phyloP scores from a whole-genome alignment of 2,888 invertebrate genomes.

The Portevinia maculata region DNA sequence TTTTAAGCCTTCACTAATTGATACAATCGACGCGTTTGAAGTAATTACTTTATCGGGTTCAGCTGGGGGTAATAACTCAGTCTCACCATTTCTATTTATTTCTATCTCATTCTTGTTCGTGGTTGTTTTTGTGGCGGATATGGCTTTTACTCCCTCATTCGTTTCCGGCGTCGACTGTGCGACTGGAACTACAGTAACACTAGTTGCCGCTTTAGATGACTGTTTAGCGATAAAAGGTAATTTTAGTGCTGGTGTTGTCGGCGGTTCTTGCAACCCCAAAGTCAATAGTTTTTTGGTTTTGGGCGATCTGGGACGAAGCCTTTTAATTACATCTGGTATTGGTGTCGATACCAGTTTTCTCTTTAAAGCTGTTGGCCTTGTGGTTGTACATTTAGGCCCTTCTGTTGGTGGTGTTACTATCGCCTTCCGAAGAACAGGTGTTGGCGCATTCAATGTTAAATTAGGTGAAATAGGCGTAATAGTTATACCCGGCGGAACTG shows the following conservation, averaged over 20 bases:
- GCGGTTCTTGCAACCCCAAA: not conserved
- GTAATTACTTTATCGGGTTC: too few relatives aligned
- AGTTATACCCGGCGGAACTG: conserved; percentile 39
- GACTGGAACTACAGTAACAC: not conserved
- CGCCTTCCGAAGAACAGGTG: not conserved
- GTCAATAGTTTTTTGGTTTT: conserved; percentile 35
- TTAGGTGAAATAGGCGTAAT: conserved; percentile 34
- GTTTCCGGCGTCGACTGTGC: not conserved
- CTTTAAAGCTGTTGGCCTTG: conserved; percentile 14
- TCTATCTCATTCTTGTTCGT: too few relatives aligned
- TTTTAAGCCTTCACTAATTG: not conserved
- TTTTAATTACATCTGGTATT: conserved; percentile 32
- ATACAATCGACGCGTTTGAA: not conserved
- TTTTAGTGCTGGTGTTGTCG: conserved; percentile 3
- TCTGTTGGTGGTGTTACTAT: not conserved
- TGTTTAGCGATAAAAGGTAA: conserved; percentile 14
- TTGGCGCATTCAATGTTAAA: not conserved
- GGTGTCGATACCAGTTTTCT: conserved; percentile 11
- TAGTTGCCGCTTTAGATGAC: not conserved
- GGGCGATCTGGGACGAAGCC: conserved; percentile 53
- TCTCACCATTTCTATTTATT: not conserved
- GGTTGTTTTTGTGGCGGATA: not conserved
- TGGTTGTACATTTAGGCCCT: not conserved
- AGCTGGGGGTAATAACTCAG: not conserved
- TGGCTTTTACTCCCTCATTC: too few relatives aligned